Conservation (phyloP, 1,140 invertebrate species). For the Leptopilina boulardi region DNA sequence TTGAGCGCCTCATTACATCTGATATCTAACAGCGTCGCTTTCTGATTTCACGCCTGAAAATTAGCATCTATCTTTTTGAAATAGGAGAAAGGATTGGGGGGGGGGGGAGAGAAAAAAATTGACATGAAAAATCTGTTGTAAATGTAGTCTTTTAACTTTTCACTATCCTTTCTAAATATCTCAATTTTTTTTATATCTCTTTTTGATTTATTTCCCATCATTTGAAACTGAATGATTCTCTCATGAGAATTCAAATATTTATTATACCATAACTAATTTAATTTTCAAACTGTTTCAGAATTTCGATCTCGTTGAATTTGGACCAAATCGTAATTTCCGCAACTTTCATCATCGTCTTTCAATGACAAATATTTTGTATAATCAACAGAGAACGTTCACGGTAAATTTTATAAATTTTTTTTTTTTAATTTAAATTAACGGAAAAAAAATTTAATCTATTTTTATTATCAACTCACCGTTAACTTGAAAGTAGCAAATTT, state of each 20-base stretch:
- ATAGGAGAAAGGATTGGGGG: slow-evolving; percentile 41
- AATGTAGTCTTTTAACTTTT: neutral
- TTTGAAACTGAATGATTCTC: neutral
- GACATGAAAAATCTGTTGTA: slow-evolving; percentile 10
- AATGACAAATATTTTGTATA: too few species aligned
- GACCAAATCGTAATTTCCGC: too few species aligned
- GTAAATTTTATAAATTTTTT: too few species aligned
- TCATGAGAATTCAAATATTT: neutral
- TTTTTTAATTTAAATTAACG: too few species aligned
- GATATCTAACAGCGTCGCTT: slow-evolving; percentile 56
- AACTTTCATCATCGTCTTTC: too few species aligned
- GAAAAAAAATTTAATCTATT: too few species aligned
- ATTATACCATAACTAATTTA: neutral
- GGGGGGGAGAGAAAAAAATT: too few species aligned
- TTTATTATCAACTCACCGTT: too few species aligned
- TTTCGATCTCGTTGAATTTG: too few species aligned
- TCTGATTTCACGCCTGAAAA: slow-evolving; percentile 64
- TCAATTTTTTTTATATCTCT: neutral
- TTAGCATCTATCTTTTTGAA: slow-evolving; percentile 62
- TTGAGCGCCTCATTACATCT: slow-evolving; percentile 57
- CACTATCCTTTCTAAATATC: neutral
- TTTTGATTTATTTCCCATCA: neutral
- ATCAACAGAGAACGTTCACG: too few species aligned
- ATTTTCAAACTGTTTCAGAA: too few species aligned
- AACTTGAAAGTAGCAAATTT: too few species aligned